These are phyloP conservation scores for Sarcophaga caerulescens DNA, from an alignment of 2,888 invertebrate species.

Conservation along the genomic window DNA sequence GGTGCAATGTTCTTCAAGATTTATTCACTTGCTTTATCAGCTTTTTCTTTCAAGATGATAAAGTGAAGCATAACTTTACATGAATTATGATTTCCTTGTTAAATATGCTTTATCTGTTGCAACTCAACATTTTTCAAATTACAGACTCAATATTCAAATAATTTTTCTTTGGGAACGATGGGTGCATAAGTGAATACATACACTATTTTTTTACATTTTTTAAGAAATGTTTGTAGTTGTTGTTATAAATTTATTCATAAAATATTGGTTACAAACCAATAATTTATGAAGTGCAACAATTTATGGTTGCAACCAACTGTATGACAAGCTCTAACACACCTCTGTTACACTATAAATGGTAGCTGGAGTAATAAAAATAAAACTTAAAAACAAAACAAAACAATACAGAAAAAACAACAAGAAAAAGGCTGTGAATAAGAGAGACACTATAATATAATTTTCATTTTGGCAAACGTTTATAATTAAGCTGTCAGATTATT, in stretches of 20 bases:
- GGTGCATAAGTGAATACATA: too few species aligned
- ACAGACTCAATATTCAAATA: too few species aligned
- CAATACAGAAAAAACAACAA: slow-evolving; percentile 2
- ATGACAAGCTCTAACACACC: slow-evolving; percentile 13
- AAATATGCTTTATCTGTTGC: too few species aligned
- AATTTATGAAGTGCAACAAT: background rate
- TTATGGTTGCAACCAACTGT: background rate
- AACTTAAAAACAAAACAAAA: slow-evolving; percentile 28
- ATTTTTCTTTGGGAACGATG: too few species aligned
- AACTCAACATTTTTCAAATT: too few species aligned
- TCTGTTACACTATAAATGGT: background rate
- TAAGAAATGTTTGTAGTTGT: background rate
- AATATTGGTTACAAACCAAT: background rate
- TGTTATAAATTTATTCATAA: too few species aligned
- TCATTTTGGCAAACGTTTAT: slow-evolving; percentile 73
- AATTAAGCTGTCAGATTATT: slow-evolving; percentile 81
- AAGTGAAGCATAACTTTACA: too few species aligned
- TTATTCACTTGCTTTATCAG: too few species aligned
- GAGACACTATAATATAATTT: slow-evolving; percentile 60
- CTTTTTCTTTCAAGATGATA: too few species aligned
- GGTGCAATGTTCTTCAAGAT: too few species aligned
- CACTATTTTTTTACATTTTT: too few species aligned
- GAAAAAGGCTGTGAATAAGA: slow-evolving; percentile 6
- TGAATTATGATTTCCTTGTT: too few species aligned
- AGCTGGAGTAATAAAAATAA: slow-evolving; percentile 10